Evolutionary conservation across 2,797 vertebrate genomes (phyloP).

Genomic region (Sphenopsis melanotis): DNA sequence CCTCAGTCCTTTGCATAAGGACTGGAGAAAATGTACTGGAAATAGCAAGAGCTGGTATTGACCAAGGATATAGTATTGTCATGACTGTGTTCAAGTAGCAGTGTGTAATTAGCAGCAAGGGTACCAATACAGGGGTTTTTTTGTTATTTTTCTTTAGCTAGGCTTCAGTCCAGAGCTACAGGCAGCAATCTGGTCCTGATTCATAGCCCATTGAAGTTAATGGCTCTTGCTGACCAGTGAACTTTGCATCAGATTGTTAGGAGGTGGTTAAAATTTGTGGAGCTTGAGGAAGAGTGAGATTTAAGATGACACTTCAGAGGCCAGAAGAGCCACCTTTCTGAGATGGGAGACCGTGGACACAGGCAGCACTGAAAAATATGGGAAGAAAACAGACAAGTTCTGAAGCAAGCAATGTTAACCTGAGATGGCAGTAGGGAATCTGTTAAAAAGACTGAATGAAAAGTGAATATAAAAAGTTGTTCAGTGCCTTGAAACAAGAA

Average conservation of each 20-base stretch:
- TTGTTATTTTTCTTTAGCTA: neutral
- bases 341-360: neutral
- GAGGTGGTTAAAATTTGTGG: neutral
- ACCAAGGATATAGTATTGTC: neutral
- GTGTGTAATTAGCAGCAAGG: neutral
- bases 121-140: neutral
- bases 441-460: neutral
- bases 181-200: neutral
- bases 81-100: neutral
- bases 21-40: neutral
- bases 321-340: neutral
- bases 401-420: neutral
- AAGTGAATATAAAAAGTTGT: neutral
- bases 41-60: neutral
- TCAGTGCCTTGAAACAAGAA: constrained; percentile 7
- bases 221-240: neutral
- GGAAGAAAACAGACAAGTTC: neutral
- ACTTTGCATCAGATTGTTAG: neutral
- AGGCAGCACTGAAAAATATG: neutral
- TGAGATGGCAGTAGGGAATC: neutral
- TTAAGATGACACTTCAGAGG: neutral
- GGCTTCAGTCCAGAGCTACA: neutral
- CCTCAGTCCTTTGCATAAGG: neutral
- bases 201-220: neutral
- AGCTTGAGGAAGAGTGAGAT: neutral